A percentile compares a stretch with the other conserved stretches of the same genome.
phyloP scores from a whole-genome alignment of 2,797 vertebrate species.

The Ctenochaetus hawaiiensis region DNA sequence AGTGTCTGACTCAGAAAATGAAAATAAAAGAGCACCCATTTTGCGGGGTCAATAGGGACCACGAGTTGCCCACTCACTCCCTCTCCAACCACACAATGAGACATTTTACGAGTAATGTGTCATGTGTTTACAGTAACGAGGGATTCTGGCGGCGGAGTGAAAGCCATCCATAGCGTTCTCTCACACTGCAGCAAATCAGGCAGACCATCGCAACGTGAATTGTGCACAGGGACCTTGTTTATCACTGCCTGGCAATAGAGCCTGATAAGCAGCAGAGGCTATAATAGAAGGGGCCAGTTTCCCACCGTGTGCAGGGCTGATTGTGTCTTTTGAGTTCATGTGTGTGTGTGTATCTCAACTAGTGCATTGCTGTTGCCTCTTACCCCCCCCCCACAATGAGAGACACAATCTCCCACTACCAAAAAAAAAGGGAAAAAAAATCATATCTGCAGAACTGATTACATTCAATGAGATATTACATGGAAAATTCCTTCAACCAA shows the following conservation, averaged over 20 bases:
- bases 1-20: slow-evolving; percentile 68
- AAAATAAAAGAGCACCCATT: slow-evolving; percentile 68
- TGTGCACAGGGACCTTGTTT: slow-evolving; percentile 73
- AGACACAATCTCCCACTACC: slow-evolving; percentile 61
- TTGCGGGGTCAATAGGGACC: slow-evolving; percentile 67
- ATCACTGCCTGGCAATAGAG: slow-evolving; percentile 63
- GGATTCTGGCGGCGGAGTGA: slow-evolving; percentile 64
- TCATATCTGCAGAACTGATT: slow-evolving; percentile 70
- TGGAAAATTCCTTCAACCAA: slow-evolving; percentile 66
- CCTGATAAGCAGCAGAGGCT: slow-evolving; percentile 79
- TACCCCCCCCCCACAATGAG: slow-evolving; percentile 54
- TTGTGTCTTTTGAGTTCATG: slow-evolving; percentile 17
- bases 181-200: slow-evolving; percentile 68
- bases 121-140: slow-evolving; percentile 74
- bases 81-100: slow-evolving; percentile 78
- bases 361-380: slow-evolving; percentile 37
- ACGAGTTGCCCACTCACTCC: slow-evolving; percentile 72
- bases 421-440: slow-evolving; percentile 35
- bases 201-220: slow-evolving; percentile 59
- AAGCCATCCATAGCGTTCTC: slow-evolving; percentile 75
- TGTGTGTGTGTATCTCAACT: slow-evolving; percentile 25
- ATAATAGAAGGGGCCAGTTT: slow-evolving; percentile 64
- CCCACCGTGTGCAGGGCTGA: slow-evolving; percentile 42
- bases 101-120: slow-evolving; percentile 77
- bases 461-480: slow-evolving; percentile 72